Evolutionary conservation across 2,888 invertebrate species (phyloP).

Genomic region (Lingula anatina): DNA sequence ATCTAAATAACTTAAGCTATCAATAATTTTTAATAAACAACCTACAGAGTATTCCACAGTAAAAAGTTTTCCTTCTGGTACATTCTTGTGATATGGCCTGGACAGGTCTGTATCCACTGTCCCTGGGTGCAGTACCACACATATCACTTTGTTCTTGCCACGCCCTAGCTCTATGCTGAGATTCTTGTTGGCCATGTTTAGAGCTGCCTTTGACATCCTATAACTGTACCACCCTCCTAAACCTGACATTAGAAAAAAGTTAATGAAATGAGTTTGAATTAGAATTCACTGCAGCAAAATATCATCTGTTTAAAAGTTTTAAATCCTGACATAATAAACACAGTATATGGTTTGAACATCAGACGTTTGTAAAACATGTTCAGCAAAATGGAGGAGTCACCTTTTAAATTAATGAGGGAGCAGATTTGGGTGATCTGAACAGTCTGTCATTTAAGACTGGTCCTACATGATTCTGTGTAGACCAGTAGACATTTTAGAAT

Average conservation of each 20-base stretch:
- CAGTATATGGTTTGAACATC: no score
- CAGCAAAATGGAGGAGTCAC: no score
- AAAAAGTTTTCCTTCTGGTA: conserved; percentile 30
- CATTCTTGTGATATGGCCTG: conserved; percentile 33
- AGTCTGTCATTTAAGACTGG: no score
- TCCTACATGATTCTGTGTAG: no score
- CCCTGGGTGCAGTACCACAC: conserved; percentile 33
- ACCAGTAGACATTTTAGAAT: no score
- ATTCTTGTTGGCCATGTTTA: conserved; percentile 39
- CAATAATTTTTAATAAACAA: conserved; percentile 25
- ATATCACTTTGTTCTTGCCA: conserved; percentile 24
- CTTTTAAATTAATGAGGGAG: no score
- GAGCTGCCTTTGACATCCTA: conserved; percentile 33
- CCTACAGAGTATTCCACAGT: conserved; percentile 26
- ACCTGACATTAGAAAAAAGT: conserved; percentile 13
- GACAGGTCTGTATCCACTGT: conserved; percentile 37
- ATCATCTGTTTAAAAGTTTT: not conserved
- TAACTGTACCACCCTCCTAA: conserved; percentile 43
- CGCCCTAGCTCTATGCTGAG: conserved; percentile 33
- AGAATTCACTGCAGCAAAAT: not conserved
- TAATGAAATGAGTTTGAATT: no score
- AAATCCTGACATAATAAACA: no score
- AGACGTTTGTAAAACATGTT: no score
- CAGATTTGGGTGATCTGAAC: no score
- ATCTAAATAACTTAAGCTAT: conserved; percentile 22